Evolutionary conservation across 23 tunicate genomes (phyloP), one percentile per base, ranked within the genome.

Genomic region (Clavelina lepadiformis): DNA sequence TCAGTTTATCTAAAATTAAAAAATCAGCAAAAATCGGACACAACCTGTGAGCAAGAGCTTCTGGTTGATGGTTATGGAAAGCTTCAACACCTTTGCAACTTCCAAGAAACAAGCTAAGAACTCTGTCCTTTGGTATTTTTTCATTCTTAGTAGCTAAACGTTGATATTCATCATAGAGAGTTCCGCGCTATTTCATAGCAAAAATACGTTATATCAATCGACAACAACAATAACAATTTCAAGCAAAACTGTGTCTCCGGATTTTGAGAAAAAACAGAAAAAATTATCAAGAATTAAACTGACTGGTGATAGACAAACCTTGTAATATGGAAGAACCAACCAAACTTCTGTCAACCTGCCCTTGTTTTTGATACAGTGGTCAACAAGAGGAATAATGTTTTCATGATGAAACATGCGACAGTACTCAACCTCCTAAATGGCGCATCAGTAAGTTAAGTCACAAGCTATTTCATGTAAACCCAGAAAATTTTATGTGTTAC

Each of bases 151-250:
- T 22, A 2, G 56, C 41, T 26, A 68, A 55, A 28, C 74, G 57
- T 63, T 89, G 87, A 41, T 74, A 89, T 69, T 89, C 88, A 71
- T 89, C 97, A 71, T 71, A 89, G n/a, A 89, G 56, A 0, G 97
- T 81, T 41, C 97, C 97, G 23, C 70, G 49, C 83, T 83, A 38
- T 44, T 61, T 11, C 36, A 53, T 18, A 13, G 21, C 22, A 53
- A 22, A 53, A 63, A 35, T 36, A 36, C 22, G 24, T 19, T 8
- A 63, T 35, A 20, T 28, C 29, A 5, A 29, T 29, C 35, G 31
- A 26, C 19, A 25, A 11, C 8, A 59, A 59, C 29, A 28, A 5
- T 59, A 18, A 13, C 24, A 11, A n/a, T 18, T 53, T 13, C 23
- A 20, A 53, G 6, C 15, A 41, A 11, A 8, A 15, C 11, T 15